Conservation (phyloP, 2,797 vertebrate species). For the Hypotaenidia okinawae region DNA sequence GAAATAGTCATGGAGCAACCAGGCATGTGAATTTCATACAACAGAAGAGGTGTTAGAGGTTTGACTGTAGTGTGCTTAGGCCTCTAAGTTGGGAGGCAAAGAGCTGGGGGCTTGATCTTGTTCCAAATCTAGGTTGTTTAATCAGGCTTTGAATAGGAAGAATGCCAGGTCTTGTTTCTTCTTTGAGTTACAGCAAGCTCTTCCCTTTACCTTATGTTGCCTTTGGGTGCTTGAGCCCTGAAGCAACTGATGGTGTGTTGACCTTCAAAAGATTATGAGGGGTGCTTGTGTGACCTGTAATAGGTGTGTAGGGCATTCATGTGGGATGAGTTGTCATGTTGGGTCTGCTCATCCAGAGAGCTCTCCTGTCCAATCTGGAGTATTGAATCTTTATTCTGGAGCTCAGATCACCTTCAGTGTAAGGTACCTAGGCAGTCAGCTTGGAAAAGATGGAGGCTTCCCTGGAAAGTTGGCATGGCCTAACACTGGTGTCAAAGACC, state of each 20-base stretch:
- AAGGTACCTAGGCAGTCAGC: not conserved
- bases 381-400: not conserved
- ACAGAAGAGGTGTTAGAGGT: not conserved
- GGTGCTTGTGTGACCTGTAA: not conserved
- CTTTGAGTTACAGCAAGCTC: not conserved
- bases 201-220: not conserved
- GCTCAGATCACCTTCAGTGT: not conserved
- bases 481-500: not conserved
- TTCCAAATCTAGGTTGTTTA: not conserved
- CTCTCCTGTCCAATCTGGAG: not conserved
- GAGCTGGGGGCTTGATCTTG: not conserved
- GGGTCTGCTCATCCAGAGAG: not conserved
- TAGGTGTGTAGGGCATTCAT: not conserved
- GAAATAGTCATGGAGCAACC: not conserved
- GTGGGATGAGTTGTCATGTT: not conserved
- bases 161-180: not conserved
- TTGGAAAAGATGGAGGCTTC: accelerated
- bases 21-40: not conserved
- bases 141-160: not conserved
- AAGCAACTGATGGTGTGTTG: not conserved
- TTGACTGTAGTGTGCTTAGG: not conserved
- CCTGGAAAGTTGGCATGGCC: not conserved
- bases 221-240: not conserved
- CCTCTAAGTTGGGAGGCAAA: not conserved
- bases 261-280: not conserved